phyloP scores from a whole-genome alignment of 2,113 vertebrate species.

The Galemys pyrenaicus region DNA sequence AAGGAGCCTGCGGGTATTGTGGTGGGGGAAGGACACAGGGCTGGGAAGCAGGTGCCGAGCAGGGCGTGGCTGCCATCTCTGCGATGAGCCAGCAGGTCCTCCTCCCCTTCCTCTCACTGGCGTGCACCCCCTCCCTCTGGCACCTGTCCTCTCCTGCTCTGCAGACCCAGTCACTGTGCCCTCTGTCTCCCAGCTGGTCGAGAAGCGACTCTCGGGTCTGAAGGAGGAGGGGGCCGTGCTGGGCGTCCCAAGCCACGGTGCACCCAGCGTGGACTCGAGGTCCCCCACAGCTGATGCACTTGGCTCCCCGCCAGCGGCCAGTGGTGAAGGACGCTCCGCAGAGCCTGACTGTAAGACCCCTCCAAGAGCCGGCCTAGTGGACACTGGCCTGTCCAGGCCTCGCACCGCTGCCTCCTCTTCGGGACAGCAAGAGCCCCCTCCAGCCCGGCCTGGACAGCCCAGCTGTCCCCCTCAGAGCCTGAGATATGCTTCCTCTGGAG shows the following conservation, averaged over 20 bases:
- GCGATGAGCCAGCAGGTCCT: background rate
- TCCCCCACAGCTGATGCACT: background rate
- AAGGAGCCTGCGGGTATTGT: too few relatives aligned
- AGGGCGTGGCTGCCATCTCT: background rate
- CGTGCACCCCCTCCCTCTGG: background rate
- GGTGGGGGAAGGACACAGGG: too few relatives aligned
- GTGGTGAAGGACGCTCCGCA: background rate
- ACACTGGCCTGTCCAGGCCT: background rate
- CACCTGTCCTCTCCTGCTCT: background rate
- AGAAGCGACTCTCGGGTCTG: conserved; percentile 43
- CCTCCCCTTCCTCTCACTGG: rapidly evolving
- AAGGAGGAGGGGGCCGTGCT: background rate
- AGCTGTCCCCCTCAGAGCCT: background rate
- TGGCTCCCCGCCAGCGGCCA: too few relatives aligned
- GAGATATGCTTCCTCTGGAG: background rate
- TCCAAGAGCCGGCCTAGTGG: background rate
- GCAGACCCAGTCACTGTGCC: background rate
- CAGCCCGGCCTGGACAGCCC: rapidly evolving
- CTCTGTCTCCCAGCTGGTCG: conserved; percentile 44
- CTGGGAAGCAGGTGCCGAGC: background rate
- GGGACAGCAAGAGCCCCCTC: too few relatives aligned
- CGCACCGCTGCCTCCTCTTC: background rate
- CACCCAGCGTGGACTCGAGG: background rate
- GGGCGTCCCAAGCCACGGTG: background rate
- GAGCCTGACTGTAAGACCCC: background rate